Evolutionary conservation across 2,888 invertebrate species (phyloP), one percentile per base, ranked within the genome.

Genomic region (Leptopterna dolabrata): DNA sequence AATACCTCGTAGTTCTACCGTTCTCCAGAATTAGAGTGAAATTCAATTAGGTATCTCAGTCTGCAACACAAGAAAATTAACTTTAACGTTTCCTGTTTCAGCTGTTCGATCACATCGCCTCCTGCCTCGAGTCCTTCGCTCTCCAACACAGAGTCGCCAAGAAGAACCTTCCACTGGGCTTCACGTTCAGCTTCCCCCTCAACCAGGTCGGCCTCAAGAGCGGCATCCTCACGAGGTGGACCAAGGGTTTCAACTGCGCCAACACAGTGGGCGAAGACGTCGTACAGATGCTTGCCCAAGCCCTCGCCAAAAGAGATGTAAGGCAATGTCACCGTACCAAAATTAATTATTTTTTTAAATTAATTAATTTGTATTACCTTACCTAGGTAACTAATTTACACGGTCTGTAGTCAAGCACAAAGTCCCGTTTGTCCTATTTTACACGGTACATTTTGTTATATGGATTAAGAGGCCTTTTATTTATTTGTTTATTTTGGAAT

Each of bases 151-250:
- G 93, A 89, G 93, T 95, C 91, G 93, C 93, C 90, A 92, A 93
- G 19, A 92, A 92, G 87, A 92, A 92, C 89, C 92, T 96, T 89
- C 95, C 95, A 0, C 91, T 96, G 89, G 96, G 96, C 9, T 97
- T 97, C 92, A 96, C 96, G 0, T 97, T 97, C 92, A 96, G 96
- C 47, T 97, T 97, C 92, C 96, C 96, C 4, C 95, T 96, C 94
- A 93, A 93, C 89, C 96, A 96, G 91, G 94, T 94, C 90, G 94
- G 95, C 71, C 93, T 97, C 88, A 94, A 95, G 88, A 94, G 94
- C 13, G 96, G 95, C 19, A 93, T 95, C 90, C 93, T 97, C 89
- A 94, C 95, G 19, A 95, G 95, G 16, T 97, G 96, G 96, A 96
- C 96, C 0, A 97, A 97, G 92, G 95, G 95, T 88, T 96, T 96